These are phyloP conservation scores for Eubasilissa regina DNA, from an alignment of 1,140 invertebrate genomes.

Conservation along the genomic window DNA sequence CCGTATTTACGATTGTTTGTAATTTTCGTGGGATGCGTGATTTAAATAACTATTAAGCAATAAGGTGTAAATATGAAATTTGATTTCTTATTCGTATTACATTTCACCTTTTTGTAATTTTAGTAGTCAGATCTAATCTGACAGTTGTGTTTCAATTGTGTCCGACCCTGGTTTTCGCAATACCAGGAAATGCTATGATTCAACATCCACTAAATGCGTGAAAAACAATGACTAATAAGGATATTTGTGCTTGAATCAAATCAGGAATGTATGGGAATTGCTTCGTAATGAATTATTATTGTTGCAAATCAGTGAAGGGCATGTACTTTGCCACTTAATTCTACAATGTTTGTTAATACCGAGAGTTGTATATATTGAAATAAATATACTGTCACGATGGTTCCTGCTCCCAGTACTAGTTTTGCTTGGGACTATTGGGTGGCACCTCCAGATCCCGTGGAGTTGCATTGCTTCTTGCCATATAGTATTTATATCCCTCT, in stretches of 20 bases:
- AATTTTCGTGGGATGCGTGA: constrained; percentile 46
- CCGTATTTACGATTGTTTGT: constrained; percentile 68
- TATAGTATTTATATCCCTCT: constrained; percentile 86
- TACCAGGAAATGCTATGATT: constrained; percentile 73
- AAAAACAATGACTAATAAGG: constrained; percentile 54
- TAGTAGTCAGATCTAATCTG: constrained; percentile 5
- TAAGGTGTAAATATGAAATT: constrained; percentile 8
- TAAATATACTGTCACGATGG: constrained; percentile 70
- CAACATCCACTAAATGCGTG: constrained; percentile 61
- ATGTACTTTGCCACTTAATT: neutral
- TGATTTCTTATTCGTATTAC: neutral
- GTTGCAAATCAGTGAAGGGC: constrained; percentile 13
- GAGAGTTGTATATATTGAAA: constrained; percentile 29
- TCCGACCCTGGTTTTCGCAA: constrained; percentile 69
- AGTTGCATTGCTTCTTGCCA: constrained; percentile 87
- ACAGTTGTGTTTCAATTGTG: constrained; percentile 32
- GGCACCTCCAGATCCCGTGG: constrained; percentile 75
- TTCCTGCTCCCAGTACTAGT: constrained; percentile 75
- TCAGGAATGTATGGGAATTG: constrained; percentile 1
- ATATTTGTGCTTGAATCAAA: constrained; percentile 25
- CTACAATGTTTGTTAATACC: constrained; percentile 30
- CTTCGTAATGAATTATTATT: constrained; percentile 25
- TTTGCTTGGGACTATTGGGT: constrained; percentile 79
- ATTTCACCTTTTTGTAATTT: neutral
- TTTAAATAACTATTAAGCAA: constrained; percentile 20